These are phyloP conservation scores for Melospiza georgiana DNA, from an alignment of 2,113 vertebrate genomes.

Conservation along the genomic window DNA sequence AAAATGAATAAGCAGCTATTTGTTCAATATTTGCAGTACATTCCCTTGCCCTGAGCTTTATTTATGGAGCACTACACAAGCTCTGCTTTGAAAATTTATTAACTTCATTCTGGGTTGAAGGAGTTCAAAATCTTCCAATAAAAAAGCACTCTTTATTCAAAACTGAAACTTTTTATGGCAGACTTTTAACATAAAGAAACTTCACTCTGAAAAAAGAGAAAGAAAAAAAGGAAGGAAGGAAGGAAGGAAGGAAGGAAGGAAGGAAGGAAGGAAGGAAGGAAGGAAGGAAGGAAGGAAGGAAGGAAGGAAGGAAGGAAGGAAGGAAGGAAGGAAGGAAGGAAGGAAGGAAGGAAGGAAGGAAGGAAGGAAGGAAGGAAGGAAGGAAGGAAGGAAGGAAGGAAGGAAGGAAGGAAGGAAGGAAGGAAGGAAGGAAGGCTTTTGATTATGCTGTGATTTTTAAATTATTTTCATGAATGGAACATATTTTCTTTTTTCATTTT, in stretches of 20 bases:
- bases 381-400: too few species aligned
- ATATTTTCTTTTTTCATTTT: neutral
- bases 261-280: too few species aligned
- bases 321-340: too few species aligned
- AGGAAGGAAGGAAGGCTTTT: neutral
- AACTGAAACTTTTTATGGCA: neutral
- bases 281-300: too few species aligned
- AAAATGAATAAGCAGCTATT: constrained; percentile 23
- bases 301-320: too few species aligned
- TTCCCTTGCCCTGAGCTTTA: constrained; percentile 11
- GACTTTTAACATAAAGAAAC: neutral
- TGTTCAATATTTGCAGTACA: constrained; percentile 10
- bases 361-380: too few species aligned
- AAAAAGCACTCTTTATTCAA: neutral
- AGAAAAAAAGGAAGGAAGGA: neutral
- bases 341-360: too few species aligned
- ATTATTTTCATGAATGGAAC: too few species aligned
- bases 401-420: too few species aligned
- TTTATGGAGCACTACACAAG: constrained; percentile 5
- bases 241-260: too few species aligned
- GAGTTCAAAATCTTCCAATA: neutral
- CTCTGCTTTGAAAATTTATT: constrained; percentile 1
- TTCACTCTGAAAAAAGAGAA: neutral
- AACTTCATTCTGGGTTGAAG: neutral
- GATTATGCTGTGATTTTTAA: neutral